Evolutionary conservation across 1,140 invertebrate genomes (phyloP), one percentile per base, ranked within the genome.

Genomic region (Ceratina japonica): DNA sequence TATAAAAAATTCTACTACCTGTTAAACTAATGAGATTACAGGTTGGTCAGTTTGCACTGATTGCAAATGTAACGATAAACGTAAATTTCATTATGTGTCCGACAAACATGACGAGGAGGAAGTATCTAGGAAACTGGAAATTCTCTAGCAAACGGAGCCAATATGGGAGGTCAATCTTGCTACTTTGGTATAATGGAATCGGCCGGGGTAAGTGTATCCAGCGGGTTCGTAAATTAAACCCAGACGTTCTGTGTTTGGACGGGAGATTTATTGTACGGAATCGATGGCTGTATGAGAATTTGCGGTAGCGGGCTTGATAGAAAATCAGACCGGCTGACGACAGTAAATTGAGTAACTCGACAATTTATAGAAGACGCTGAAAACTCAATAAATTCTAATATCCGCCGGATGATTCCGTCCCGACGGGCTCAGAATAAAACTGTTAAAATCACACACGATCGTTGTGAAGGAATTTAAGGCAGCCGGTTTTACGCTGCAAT

Each of bases 191-290:
- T 51, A 66, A 66, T 22, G n/a, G 27, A 58, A 71, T 71, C n/a
- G 68, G 1, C 27, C n/a, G n/a, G n/a, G 52, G 27, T 58, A 58
- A 58, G n/a, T 70, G 27, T 70, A 58, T 58, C 27, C 15, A 10
- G 15, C 8, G 31, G 54, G 37, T 71, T 71, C 68, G 68, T 58
- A 54, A 71, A 71, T 71, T 71, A 70, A 71, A 71, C 54, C 22
- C 4, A 37, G 68, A 71, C 54, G 27, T 71, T 71, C 54, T 12
- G 37, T 37, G 68, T 70, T 58, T 58, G 27, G n/a, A 58, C 7
- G 37, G 20, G 20, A 58, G 52, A 70, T 70, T 70, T 70, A 70
- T 70, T 18, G 54, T 27, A 10, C 3, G n/a, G n/a, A 56, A 58
- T 58, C 68, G 52, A 70, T 70, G 20, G 68, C 27, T 31, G 20